Conservation (phyloP, 2,797 vertebrate genomes). For the Diceros bicornis region DNA sequence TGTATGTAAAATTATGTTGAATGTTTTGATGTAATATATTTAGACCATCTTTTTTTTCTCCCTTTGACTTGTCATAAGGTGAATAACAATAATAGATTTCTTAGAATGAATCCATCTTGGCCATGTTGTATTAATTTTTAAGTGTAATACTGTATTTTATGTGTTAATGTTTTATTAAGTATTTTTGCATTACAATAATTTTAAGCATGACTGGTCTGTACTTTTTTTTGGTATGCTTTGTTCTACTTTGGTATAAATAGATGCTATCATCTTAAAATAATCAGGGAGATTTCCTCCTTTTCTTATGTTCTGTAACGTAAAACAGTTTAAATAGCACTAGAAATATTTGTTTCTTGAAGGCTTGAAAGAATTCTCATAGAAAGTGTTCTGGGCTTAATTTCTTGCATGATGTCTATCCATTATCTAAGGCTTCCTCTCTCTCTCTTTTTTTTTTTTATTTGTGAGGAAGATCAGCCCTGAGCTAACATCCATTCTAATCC, state of each 20-base stretch:
- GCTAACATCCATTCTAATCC: too few relatives aligned
- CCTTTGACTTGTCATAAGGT: neutral
- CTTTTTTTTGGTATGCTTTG: neutral
- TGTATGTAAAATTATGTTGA: neutral
- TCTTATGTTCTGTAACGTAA: neutral
- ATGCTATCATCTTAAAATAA: neutral
- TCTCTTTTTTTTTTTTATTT: too few relatives aligned
- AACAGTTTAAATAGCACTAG: neutral
- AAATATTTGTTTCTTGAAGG: neutral
- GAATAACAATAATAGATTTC: neutral
- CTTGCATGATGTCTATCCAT: neutral
- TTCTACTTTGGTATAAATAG: conserved; percentile 22
- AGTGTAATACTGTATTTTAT: neutral
- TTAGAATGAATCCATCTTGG: neutral
- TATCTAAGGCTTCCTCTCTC: neutral
- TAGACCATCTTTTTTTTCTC: neutral
- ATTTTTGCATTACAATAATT: neutral
- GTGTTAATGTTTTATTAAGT: conserved; percentile 33
- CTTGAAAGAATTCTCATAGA: neutral
- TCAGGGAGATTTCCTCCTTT: neutral
- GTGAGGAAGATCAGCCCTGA: too few relatives aligned
- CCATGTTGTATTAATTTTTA: conserved; percentile 11
- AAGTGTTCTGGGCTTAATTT: neutral
- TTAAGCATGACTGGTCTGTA: neutral
- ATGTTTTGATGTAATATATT: neutral